Conservation (phyloP, 2,888 invertebrate genomes). For the Hypsopygia costalis region DNA sequence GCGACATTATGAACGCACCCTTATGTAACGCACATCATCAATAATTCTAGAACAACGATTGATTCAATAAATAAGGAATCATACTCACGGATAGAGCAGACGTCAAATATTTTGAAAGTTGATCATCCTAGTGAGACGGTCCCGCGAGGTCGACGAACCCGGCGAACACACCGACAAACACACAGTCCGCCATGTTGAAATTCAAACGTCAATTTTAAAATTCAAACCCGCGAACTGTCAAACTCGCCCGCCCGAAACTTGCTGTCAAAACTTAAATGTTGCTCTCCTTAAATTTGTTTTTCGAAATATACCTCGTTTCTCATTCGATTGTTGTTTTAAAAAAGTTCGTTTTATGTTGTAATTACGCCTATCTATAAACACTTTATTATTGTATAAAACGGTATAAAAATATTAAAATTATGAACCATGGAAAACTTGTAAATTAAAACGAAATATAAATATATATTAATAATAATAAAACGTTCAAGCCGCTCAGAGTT, state of each 20-base stretch:
- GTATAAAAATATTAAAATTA: conserved; percentile 81
- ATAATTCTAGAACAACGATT: conserved; percentile 43
- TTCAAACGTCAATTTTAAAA: conserved; percentile 58
- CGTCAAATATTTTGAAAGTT: conserved; percentile 75
- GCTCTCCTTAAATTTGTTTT: conserved; percentile 10
- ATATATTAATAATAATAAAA: conserved; percentile 80
- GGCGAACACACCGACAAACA: conserved; percentile 56
- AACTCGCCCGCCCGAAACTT: conserved; percentile 41
- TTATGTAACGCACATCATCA: conserved; percentile 53
- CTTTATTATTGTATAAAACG: conserved; percentile 76
- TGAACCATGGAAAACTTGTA: conserved; percentile 79
- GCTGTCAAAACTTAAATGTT: conserved; percentile 30
- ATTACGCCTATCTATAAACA: conserved; percentile 75
- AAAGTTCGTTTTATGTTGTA: conserved; percentile 42
- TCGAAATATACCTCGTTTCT: not conserved
- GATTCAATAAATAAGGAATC: conserved; percentile 22
- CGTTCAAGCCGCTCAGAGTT: conserved; percentile 77
- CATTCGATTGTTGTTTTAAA: conserved; percentile 7
- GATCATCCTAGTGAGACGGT: conserved; percentile 59
- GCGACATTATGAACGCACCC: conserved; percentile 52
- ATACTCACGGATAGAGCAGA: conserved; percentile 71
- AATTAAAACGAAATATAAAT: conserved; percentile 81
- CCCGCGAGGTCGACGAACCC: conserved; percentile 60
- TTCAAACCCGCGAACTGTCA: conserved; percentile 57
- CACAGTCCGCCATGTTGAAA: conserved; percentile 70